These are phyloP conservation scores for Oligia strigilis DNA, from an alignment of 2,888 invertebrate genomes.

Conservation along the genomic window DNA sequence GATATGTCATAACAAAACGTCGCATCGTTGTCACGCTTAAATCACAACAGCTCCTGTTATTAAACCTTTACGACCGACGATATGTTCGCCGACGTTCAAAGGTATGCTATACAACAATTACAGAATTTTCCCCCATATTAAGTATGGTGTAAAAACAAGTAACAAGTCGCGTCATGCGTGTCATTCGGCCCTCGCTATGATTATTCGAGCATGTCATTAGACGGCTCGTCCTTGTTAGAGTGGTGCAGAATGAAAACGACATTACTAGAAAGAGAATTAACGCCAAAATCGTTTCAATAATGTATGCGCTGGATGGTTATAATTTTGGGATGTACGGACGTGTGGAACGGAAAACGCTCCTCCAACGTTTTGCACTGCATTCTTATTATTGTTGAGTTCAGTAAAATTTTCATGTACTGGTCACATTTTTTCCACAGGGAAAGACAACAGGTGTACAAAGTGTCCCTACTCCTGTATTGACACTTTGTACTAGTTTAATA, in stretches of 20 bases:
- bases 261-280: constrained; percentile 70
- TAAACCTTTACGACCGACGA: constrained; percentile 72
- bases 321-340: constrained; percentile 47
- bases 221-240: constrained; percentile 71
- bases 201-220: constrained; percentile 80
- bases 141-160: constrained; percentile 78
- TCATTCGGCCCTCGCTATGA: constrained; percentile 75
- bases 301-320: constrained; percentile 64
- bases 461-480: neutral
- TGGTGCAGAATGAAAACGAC: constrained; percentile 72
- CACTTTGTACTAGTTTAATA: neutral
- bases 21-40: constrained; percentile 66
- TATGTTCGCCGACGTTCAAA: constrained; percentile 79
- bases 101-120: constrained; percentile 78
- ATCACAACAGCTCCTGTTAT: constrained; percentile 70
- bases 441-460: neutral
- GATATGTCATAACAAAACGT: constrained; percentile 55
- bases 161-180: constrained; percentile 74
- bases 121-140: constrained; percentile 78
- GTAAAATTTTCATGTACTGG: neutral
- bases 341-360: constrained; percentile 28
- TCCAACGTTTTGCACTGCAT: neutral
- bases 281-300: constrained; percentile 70
- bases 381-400: constrained; percentile 8
- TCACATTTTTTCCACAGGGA: neutral